Evolutionary conservation across 2,888 invertebrate species (phyloP).

Genomic region (Mythimna albipuncta): DNA sequence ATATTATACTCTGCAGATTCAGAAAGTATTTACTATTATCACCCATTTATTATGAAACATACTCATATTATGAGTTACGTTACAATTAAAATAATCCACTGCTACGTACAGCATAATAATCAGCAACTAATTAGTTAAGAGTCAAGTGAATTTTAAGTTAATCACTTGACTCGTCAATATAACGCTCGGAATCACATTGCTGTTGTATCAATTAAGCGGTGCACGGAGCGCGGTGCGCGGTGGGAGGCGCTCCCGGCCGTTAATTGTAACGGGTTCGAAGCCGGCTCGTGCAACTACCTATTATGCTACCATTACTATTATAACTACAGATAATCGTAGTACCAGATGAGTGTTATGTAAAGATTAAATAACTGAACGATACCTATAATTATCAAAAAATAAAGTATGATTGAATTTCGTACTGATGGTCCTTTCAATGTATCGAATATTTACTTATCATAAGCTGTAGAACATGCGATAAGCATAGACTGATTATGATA

Average conservation of each 20-base stretch:
- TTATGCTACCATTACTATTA: conserved; percentile 18
- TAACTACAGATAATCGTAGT: background rate
- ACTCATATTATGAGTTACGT: no score
- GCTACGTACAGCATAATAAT: background rate
- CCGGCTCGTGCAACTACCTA: conserved; percentile 29
- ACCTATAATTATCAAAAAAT: no score
- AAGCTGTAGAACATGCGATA: background rate
- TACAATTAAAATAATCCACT: background rate
- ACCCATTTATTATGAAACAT: no score
- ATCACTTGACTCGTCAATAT: conserved; percentile 1
- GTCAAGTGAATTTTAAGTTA: no score
- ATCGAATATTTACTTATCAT: background rate
- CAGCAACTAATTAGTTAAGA: conserved; percentile 5
- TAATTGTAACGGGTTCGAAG: conserved; percentile 49
- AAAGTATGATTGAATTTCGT: background rate
- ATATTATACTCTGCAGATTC: no score
- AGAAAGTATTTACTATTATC: no score
- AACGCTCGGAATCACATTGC: conserved; percentile 6
- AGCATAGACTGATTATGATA: background rate
- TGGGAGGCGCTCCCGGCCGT: conserved; percentile 37
- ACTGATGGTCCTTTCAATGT: background rate
- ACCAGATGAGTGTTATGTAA: background rate
- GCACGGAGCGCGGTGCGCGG: conserved; percentile 37
- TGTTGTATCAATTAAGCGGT: conserved; percentile 17
- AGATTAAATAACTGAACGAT: background rate